phyloP scores from a whole-genome alignment of 1,140 invertebrate genomes.

The Drosophila saltans region DNA sequence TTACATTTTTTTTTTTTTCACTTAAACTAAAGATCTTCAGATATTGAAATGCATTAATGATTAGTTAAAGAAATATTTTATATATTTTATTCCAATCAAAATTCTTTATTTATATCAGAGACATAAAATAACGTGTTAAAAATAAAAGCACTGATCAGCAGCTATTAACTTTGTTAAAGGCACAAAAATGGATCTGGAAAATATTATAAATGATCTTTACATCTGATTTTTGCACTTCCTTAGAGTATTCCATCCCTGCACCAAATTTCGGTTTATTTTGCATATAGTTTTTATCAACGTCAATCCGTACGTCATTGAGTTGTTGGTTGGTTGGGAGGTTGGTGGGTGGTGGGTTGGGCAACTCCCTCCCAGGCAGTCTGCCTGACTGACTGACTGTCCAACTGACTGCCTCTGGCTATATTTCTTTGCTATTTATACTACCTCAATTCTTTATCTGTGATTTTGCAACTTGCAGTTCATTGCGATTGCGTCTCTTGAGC shows the following conservation, averaged over 20 bases:
- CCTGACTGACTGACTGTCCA: conserved; percentile 32
- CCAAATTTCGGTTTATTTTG: not conserved
- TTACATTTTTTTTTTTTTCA: too few species aligned
- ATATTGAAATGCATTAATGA: too few species aligned
- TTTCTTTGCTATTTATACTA: conserved; percentile 70
- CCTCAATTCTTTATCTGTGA: conserved; percentile 73
- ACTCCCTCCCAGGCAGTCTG: not conserved
- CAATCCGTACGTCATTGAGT: conserved; percentile 55
- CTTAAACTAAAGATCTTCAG: too few species aligned
- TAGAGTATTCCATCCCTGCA: not conserved
- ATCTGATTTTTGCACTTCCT: not conserved
- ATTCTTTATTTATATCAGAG: too few species aligned
- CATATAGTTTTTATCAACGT: conserved; percentile 48
- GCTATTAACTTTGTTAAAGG: too few species aligned
- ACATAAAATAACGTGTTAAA: too few species aligned
- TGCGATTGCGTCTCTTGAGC: conserved; percentile 42
- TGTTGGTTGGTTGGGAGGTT: not conserved
- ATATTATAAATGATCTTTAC: not conserved
- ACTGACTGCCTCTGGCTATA: conserved; percentile 41
- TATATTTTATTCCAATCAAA: too few species aligned
- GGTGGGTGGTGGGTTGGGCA: conserved; percentile 1
- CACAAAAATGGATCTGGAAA: too few species aligned
- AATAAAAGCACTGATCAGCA: too few species aligned
- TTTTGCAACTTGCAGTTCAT: conserved; percentile 71
- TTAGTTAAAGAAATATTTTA: too few species aligned